These are phyloP conservation scores for Meta bourneti DNA, from an alignment of 2,888 invertebrate genomes.

Conservation along the genomic window DNA sequence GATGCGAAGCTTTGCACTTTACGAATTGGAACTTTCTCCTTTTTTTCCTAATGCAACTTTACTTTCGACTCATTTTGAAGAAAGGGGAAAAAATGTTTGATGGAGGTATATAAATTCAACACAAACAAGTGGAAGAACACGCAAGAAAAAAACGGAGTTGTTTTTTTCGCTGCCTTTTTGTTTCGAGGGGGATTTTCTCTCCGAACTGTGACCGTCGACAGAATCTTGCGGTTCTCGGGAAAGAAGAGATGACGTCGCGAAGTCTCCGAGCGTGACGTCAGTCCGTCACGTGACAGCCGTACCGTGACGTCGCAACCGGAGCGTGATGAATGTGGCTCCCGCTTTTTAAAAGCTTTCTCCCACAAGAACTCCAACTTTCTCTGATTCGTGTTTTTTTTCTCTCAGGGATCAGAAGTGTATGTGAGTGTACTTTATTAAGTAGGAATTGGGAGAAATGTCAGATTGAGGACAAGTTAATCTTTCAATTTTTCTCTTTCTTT, in stretches of 20 bases:
- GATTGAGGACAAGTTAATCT: neutral
- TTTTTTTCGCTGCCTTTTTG: constrained; percentile 39
- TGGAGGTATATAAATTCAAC: neutral
- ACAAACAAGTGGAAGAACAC: neutral
- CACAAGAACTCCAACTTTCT: neutral
- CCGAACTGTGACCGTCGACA: neutral
- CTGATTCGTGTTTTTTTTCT: neutral
- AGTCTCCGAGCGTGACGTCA: constrained; percentile 53
- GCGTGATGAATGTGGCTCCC: constrained; percentile 61
- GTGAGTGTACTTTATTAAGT: constrained; percentile 38
- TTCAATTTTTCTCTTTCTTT: neutral
- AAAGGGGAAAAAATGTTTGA: neutral
- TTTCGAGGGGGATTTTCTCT: neutral
- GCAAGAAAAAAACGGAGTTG: neutral
- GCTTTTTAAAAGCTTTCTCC: constrained; percentile 54
- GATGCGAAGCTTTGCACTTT: neutral
- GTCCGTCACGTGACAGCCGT: constrained; percentile 57
- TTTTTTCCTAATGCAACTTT: neutral
- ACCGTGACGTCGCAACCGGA: constrained; percentile 62
- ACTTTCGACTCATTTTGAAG: neutral
- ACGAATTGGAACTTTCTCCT: neutral
- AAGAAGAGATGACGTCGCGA: neutral
- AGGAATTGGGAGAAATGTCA: neutral
- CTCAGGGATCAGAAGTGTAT: neutral
- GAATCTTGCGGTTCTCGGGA: neutral